Conservation (phyloP, 2,113 vertebrate species). For the Arizona elegans region DNA sequence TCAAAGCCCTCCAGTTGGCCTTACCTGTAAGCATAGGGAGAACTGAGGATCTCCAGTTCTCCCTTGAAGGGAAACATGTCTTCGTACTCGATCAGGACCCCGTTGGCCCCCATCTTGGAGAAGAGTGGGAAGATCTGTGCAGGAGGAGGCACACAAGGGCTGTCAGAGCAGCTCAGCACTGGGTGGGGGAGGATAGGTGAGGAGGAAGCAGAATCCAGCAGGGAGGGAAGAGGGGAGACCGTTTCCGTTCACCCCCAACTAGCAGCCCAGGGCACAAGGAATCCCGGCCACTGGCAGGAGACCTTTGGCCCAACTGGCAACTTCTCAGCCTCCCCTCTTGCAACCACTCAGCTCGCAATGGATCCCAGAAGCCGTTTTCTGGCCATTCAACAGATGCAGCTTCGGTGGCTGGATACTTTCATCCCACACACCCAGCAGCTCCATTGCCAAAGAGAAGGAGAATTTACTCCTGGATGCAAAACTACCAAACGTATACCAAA, state of each 20-base stretch:
- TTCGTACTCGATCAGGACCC: constrained; percentile 77
- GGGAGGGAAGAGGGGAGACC: background rate
- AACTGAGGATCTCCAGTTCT: constrained; percentile 67
- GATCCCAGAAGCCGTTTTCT: background rate
- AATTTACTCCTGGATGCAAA: background rate
- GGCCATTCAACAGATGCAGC: background rate
- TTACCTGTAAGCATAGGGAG: constrained; percentile 74
- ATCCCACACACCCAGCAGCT: background rate
- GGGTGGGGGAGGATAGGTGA: fast-evolving
- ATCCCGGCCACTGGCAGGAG: background rate
- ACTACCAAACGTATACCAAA: background rate
- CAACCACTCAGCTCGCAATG: background rate
- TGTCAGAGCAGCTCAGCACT: background rate
- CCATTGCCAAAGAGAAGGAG: background rate
- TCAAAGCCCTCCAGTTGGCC: background rate
- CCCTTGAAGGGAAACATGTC: constrained; percentile 81
- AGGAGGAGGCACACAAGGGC: background rate
- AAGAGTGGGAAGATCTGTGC: constrained; percentile 68
- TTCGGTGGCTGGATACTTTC: background rate
- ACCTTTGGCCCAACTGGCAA: background rate
- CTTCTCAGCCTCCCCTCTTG: background rate
- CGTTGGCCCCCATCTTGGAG: constrained; percentile 69
- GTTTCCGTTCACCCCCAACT: background rate
- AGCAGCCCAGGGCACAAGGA: background rate
- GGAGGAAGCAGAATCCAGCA: background rate